phyloP scores from a whole-genome alignment of 30 jellyfish, hydroid and myxozoan species.

The Clytia hemisphaerica region DNA sequence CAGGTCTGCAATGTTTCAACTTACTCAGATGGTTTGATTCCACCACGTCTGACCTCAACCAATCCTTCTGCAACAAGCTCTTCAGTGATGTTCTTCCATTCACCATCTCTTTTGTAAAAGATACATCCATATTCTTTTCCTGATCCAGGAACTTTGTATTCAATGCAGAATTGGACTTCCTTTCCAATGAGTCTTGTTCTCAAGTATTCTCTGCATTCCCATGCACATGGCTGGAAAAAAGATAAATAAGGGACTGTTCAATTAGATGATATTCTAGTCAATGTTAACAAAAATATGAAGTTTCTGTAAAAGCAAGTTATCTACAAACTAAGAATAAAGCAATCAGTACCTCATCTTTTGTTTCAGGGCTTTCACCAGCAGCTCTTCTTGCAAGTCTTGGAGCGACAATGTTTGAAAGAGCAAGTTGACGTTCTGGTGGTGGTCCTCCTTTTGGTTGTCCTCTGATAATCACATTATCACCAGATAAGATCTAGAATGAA shows the following conservation, averaged over 20 bases:
- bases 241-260: not conserved
- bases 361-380: slow-evolving; percentile 44
- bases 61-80: slow-evolving; percentile 88
- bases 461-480: slow-evolving; percentile 81
- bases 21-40: slow-evolving; percentile 87
- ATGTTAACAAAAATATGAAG: no score
- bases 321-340: not conserved
- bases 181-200: slow-evolving; percentile 78
- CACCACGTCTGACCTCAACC: slow-evolving; percentile 80
- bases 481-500: slow-evolving; percentile 69
- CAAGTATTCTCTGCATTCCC: slow-evolving; percentile 93
- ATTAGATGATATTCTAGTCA: no score
- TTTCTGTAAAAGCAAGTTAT: not conserved
- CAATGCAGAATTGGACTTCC: slow-evolving; percentile 69
- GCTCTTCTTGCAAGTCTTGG: slow-evolving; percentile 92
- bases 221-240: slow-evolving; percentile 80
- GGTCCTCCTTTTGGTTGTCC: slow-evolving; percentile 98
- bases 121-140: slow-evolving; percentile 92
- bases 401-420: slow-evolving; percentile 83
- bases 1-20: no score
- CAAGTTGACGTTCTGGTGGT: slow-evolving; percentile 89
- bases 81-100: slow-evolving; percentile 52
- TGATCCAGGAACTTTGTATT: slow-evolving; percentile 83
- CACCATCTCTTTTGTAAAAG: slow-evolving; percentile 61
- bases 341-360: slow-evolving; percentile 73